Percentiles rank a stretch among this genome's conserved stretches.
Evolutionary conservation across 2,797 vertebrate genomes (phyloP).

Genomic region (Notolepis coatsorum): DNA sequence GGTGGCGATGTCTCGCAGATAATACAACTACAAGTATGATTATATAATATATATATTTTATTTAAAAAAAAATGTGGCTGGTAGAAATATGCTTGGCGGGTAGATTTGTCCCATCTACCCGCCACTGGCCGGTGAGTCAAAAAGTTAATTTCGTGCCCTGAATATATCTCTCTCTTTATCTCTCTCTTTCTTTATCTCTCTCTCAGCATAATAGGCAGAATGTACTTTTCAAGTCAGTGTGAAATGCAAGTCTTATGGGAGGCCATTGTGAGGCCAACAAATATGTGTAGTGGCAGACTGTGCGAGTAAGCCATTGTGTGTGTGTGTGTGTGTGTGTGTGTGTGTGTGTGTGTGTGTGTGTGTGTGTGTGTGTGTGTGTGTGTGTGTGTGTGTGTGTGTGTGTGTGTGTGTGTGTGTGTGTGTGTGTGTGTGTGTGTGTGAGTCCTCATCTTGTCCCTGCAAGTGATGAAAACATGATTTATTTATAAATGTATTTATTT

Average conservation of each 20-base stretch:
- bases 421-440: neutral
- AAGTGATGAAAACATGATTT: no score
- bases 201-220: slow-evolving; percentile 23
- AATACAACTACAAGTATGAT: no score
- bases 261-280: neutral
- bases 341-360: neutral
- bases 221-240: slow-evolving; percentile 46
- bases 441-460: no score
- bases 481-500: neutral
- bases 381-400: neutral
- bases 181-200: slow-evolving; percentile 3
- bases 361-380: slow-evolving; percentile 5
- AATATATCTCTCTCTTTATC: neutral
- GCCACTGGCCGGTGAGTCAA: no score
- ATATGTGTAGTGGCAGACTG: neutral
- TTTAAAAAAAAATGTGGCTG: no score
- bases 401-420: neutral
- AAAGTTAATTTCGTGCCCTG: no score
- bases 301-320: no score
- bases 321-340: slow-evolving; percentile 21
- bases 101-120: no score
- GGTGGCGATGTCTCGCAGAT: no score
- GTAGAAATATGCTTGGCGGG: no score
- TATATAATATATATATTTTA: no score
- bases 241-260: slow-evolving; percentile 43